phyloP scores from a whole-genome alignment of 2,888 invertebrate genomes.

The Dendrolimus houi region DNA sequence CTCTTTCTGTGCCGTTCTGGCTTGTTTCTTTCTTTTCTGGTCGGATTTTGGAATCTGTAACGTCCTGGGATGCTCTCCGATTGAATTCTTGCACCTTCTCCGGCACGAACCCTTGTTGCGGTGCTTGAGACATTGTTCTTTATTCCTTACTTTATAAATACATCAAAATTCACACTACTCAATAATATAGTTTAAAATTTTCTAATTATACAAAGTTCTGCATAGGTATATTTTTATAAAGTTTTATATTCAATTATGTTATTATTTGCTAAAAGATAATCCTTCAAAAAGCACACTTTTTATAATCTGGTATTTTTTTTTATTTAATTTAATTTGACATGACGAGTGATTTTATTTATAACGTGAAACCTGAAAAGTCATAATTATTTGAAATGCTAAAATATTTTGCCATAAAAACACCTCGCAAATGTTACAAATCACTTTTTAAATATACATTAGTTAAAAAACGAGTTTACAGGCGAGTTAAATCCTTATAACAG shows the following conservation, averaged over 20 bases:
- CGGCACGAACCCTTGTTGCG: conserved; percentile 59
- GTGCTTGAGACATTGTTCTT: conserved; percentile 56
- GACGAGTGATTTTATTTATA: background rate
- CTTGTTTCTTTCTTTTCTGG: conserved; percentile 35
- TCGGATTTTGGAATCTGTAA: conserved; percentile 30
- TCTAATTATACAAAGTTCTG: conserved; percentile 13
- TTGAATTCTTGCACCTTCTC: conserved; percentile 66
- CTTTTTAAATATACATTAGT: no score
- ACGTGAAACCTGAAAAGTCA: background rate
- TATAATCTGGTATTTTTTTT: background rate
- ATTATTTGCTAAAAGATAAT: background rate
- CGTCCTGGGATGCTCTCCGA: conserved; percentile 57
- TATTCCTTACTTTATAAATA: conserved; percentile 33
- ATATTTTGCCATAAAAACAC: no score
- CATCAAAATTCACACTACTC: conserved; percentile 45
- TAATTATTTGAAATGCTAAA: no score
- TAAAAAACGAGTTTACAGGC: no score
- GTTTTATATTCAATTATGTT: conserved; percentile 1
- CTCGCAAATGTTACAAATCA: no score
- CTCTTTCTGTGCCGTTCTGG: conserved; percentile 33
- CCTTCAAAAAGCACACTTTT: background rate
- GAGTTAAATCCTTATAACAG: no score
- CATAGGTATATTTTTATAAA: conserved; percentile 19
- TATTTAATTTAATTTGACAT: background rate
- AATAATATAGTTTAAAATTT: conserved; percentile 43